Evolutionary conservation across 1,140 invertebrate genomes (phyloP).

Genomic region (Cataglyphis hispanica): DNA sequence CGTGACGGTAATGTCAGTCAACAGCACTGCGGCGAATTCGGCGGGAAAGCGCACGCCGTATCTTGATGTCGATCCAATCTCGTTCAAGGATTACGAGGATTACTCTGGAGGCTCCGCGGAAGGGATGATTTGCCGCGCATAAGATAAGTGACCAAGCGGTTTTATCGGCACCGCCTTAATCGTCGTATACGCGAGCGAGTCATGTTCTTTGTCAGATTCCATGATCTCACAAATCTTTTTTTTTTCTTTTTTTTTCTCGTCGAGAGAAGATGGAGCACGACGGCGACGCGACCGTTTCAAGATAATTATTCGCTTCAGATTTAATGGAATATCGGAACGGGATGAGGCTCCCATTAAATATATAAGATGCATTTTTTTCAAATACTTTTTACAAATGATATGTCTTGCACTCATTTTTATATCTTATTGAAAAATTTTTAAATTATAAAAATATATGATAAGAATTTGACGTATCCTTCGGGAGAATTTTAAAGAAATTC

Average conservation of each 20-base stretch:
- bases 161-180: conserved; percentile 59
- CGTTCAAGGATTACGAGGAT: conserved; percentile 56
- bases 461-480: background rate
- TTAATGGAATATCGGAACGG: background rate
- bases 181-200: conserved; percentile 12
- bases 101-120: conserved; percentile 24
- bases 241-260: background rate
- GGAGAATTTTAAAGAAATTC: conserved; percentile 7
- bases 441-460: background rate
- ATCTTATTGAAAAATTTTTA: background rate
- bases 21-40: conserved; percentile 31
- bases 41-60: conserved; percentile 33
- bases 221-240: conserved; percentile 25
- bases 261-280: background rate
- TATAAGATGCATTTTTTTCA: no score
- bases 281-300: background rate
- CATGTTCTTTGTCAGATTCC: conserved; percentile 39
- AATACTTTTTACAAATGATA: background rate
- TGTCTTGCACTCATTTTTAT: background rate
- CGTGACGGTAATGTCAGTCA: conserved; percentile 28
- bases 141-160: conserved; percentile 64
- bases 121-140: conserved; percentile 54
- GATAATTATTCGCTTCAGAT: conserved; percentile 29
- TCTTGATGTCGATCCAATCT: conserved; percentile 59
- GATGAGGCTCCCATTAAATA: background rate